phyloP scores from a whole-genome alignment of 2,797 vertebrate genomes.

The Chaunax sp. region DNA sequence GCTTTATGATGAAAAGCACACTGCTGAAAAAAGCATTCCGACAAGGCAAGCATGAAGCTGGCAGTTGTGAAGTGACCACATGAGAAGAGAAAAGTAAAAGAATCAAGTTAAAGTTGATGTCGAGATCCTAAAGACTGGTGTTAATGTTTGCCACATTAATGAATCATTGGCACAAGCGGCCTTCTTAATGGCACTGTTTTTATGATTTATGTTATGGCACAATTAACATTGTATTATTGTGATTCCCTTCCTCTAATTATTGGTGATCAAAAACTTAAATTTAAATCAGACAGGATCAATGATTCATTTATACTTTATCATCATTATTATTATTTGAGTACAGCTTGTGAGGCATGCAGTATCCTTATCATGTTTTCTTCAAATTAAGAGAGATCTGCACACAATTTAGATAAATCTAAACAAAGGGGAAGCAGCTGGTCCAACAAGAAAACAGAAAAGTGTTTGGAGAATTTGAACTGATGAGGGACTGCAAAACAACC shows the following conservation, averaged over 20 bases:
- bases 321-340: constrained; percentile 6
- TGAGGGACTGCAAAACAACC: background rate
- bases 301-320: background rate
- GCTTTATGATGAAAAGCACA: constrained; percentile 69
- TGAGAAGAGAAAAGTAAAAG: constrained; percentile 49
- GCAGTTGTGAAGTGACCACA: constrained; percentile 57
- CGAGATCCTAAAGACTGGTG: constrained; percentile 31
- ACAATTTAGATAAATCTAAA: constrained; percentile 10
- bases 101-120: constrained; percentile 39
- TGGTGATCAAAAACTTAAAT: constrained; percentile 22
- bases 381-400: background rate
- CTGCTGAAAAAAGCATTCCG: constrained; percentile 56
- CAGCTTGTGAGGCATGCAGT: constrained; percentile 2
- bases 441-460: background rate
- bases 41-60: constrained; percentile 63
- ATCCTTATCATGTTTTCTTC: background rate
- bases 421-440: background rate
- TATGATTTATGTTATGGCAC: background rate
- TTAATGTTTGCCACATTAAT: constrained; percentile 1
- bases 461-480: constrained; percentile 3
- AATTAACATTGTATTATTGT: constrained; percentile 21
- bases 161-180: background rate
- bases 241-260: constrained; percentile 59
- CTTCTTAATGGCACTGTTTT: constrained; percentile 4
- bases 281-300: constrained; percentile 1